These are phyloP conservation scores for Neolamprologus multifasciatus DNA, from an alignment of 2,797 vertebrate genomes.

Conservation along the genomic window DNA sequence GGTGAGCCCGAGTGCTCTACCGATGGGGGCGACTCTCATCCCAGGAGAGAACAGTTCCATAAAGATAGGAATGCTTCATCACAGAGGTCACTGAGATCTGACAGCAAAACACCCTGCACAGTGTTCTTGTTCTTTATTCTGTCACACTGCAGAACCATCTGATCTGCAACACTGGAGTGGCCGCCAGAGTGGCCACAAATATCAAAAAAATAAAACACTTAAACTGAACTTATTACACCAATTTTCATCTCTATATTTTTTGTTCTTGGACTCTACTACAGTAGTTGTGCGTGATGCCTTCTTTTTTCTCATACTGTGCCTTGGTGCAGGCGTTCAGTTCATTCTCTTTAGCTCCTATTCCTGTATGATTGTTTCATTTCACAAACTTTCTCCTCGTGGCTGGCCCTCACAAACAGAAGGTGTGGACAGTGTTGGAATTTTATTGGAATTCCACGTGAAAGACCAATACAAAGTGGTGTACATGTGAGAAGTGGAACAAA, in stretches of 20 bases:
- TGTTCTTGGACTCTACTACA: not conserved
- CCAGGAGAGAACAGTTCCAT: not conserved
- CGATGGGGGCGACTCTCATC: not conserved
- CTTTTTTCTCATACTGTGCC: not conserved
- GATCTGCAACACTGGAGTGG: not conserved
- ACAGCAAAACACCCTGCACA: not conserved
- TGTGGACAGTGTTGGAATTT: not conserved
- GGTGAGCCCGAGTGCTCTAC: not conserved
- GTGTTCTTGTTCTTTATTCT: not conserved
- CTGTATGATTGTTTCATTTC: not conserved
- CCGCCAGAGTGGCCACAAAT: not conserved
- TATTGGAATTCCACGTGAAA: not conserved
- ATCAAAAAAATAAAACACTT: not conserved
- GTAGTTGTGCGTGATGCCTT: not conserved
- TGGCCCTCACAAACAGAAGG: not conserved
- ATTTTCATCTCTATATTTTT: not conserved
- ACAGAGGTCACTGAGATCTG: not conserved
- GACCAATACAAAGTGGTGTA: rapidly evolving
- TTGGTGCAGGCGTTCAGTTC: not conserved
- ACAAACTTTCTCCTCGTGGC: not conserved
- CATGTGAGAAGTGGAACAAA: rapidly evolving
- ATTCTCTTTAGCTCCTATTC: not conserved
- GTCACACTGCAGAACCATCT: not conserved
- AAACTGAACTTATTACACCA: not conserved
- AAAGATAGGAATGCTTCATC: not conserved